A percentile compares a stretch with the other conserved stretches of the same genome.
Evolutionary conservation across 2,797 vertebrate species (phyloP).

Genomic region (Parotocinclus haroldoi): DNA sequence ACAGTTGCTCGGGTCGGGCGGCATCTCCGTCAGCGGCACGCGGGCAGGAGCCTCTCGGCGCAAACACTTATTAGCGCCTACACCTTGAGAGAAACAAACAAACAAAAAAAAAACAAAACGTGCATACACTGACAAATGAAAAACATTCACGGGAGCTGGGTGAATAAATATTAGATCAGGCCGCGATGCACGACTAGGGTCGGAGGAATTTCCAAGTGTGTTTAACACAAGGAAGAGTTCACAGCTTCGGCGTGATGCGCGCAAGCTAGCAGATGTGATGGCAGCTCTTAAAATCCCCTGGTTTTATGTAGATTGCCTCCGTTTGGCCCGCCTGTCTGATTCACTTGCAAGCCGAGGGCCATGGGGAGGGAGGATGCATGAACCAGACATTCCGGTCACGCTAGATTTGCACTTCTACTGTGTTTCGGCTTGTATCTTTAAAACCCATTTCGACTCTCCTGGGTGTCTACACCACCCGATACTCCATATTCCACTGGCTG

Average conservation of each 20-base stretch:
- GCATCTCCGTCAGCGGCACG: constrained; percentile 34
- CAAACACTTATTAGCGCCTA: constrained; percentile 17
- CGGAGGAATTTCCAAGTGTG: not conserved
- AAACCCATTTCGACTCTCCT: constrained; percentile 70
- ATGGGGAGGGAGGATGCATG: not conserved
- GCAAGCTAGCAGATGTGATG: constrained; percentile 2
- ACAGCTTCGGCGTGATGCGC: no score
- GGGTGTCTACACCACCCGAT: constrained; percentile 65
- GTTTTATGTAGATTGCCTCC: constrained; percentile 5
- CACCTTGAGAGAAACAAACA: constrained; percentile 4
- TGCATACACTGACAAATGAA: not conserved
- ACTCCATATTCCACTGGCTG: constrained; percentile 61
- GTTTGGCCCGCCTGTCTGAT: not conserved
- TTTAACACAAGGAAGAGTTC: no score
- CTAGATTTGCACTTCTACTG: constrained; percentile 72
- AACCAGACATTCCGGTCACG: constrained; percentile 40
- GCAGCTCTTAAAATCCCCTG: constrained; percentile 5
- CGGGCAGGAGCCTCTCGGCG: constrained; percentile 26
- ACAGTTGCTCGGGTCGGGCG: constrained; percentile 49
- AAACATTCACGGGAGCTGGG: not conserved
- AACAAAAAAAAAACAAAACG: no score
- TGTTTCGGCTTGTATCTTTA: constrained; percentile 66
- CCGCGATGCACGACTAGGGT: not conserved
- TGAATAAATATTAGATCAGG: constrained; percentile 10
- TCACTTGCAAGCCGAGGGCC: not conserved